Evolutionary conservation across 2,113 vertebrate species (phyloP), one percentile per base, ranked within the genome.

Genomic region (Dipodomys spectabilis): DNA sequence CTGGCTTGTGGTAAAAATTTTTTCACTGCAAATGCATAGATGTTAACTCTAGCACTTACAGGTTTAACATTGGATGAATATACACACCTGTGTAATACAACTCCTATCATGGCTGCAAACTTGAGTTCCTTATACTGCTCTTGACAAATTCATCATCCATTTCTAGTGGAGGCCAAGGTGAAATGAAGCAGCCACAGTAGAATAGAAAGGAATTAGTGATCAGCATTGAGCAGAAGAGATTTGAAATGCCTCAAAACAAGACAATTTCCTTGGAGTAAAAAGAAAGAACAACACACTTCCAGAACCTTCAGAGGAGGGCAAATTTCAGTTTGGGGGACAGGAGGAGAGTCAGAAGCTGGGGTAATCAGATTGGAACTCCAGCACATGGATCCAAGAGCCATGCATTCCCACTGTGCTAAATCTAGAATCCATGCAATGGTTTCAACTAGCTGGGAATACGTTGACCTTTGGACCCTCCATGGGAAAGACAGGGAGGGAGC

Each of bases 261-360:
- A 28, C 62, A 28, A 35, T 82, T 88, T 93, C 88, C 90, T 91
- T 90, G n/a, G 9, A 45, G 60, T 28, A 85, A 20, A 78, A 92
- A 35, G 68, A 94, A 72, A 45, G 82, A 92, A 72, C 6, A 0
- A 23, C 7, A 28, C 65, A 39, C 62, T 78, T 49, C 23, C 69
- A 68, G 44, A 92, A 85, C 86, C 32, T 49, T 53, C 57, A 73
- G 82, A 19, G 62, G 85, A 23, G 27, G 20, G 32, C 20, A 75
- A 94, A 67, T 71, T 30, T 95, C n/a, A 71, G 78, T 82, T 25
- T 25, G 60, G 39, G 57, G 69, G 86, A 73, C 12, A 6, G 25
- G 30, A 94, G 45, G 16, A 86, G 39, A 85, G 73, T 79, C 39
- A 49, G 18, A 15, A 44, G 30, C 86, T 85, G 16, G 60, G 67